Percentiles rank a stretch among this genome's conserved stretches.
These are phyloP conservation scores for Caenorhabditis imperialis DNA, from an alignment of 2,888 invertebrate genomes.

Conservation along the genomic window DNA sequence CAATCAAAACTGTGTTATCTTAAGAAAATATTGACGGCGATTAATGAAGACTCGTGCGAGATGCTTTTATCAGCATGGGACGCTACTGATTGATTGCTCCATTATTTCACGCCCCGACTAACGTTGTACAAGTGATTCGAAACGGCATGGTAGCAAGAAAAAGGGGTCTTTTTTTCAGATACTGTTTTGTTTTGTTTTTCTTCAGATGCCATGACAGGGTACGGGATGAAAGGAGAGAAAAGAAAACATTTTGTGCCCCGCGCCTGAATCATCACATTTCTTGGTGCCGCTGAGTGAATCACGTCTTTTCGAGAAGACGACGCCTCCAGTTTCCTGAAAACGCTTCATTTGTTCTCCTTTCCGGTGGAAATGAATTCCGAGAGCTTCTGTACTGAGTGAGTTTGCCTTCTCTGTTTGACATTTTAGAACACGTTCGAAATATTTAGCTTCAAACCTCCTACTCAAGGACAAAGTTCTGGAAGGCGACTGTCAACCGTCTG, in stretches of 20 bases:
- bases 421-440: constrained; percentile 6
- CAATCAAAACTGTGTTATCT: constrained; percentile 48
- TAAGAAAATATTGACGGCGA: constrained; percentile 51
- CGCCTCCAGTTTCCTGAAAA: constrained; percentile 24
- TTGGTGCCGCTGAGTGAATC: constrained; percentile 36
- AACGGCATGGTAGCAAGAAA: background rate
- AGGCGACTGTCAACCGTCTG: constrained; percentile 43
- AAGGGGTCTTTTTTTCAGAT: constrained; percentile 12
- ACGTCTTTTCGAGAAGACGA: constrained; percentile 12
- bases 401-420: background rate
- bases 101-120: constrained; percentile 50
- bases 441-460: background rate
- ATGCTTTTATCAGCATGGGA: constrained; percentile 29
- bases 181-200: constrained; percentile 37
- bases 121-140: too few species aligned
- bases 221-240: constrained; percentile 42
- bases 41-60: constrained; percentile 28
- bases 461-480: background rate
- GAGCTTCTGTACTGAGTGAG: constrained; percentile 50
- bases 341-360: constrained; percentile 16
- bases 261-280: constrained; percentile 38
- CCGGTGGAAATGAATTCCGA: constrained; percentile 30
- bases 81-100: constrained; percentile 49
- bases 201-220: constrained; percentile 28
- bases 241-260: constrained; percentile 35